A percentile compares a stretch with the other conserved stretches of the same genome.
Evolutionary conservation across 1,140 invertebrate genomes (phyloP).

Genomic region (Heliconius himera): DNA sequence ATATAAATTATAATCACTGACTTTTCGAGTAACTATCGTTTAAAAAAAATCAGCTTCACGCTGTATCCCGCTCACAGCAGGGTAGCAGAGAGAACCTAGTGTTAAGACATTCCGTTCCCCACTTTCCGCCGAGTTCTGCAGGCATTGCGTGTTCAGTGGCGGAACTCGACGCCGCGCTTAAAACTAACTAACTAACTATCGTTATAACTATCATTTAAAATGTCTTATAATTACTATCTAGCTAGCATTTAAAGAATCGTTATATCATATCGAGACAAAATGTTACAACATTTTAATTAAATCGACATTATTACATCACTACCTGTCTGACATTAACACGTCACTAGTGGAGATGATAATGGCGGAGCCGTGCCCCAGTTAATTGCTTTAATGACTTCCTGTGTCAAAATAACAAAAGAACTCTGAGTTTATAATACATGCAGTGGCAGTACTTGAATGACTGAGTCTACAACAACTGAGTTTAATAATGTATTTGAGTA

Average conservation of each 20-base stretch:
- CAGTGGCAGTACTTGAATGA: conserved; percentile 37
- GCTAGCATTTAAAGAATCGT: background rate
- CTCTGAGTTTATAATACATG: conserved; percentile 45
- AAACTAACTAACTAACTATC: too few species aligned
- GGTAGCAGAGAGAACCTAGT: too few species aligned
- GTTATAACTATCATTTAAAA: background rate
- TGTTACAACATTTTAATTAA: conserved; percentile 26
- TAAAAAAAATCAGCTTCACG: too few species aligned
- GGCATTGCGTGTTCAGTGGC: too few species aligned
- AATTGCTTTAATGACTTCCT: conserved; percentile 82
- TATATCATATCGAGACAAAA: conserved; percentile 7
- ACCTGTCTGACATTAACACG: conserved; percentile 74
- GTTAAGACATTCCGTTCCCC: too few species aligned
- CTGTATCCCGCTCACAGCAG: too few species aligned
- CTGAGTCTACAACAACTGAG: conserved; percentile 22
- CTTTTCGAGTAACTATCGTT: background rate
- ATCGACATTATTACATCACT: conserved; percentile 58
- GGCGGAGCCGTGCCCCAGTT: conserved; percentile 76
- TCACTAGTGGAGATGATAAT: conserved; percentile 80
- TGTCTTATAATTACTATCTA: background rate
- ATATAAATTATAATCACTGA: background rate
- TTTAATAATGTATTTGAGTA: conserved; percentile 14
- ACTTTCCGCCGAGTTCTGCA: too few species aligned
- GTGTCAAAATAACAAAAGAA: conserved; percentile 82
- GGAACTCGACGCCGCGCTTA: too few species aligned